Evolutionary conservation across 2,797 vertebrate genomes (phyloP), one percentile per base, ranked within the genome.

Genomic region (Heteromormyrus szaboi): DNA sequence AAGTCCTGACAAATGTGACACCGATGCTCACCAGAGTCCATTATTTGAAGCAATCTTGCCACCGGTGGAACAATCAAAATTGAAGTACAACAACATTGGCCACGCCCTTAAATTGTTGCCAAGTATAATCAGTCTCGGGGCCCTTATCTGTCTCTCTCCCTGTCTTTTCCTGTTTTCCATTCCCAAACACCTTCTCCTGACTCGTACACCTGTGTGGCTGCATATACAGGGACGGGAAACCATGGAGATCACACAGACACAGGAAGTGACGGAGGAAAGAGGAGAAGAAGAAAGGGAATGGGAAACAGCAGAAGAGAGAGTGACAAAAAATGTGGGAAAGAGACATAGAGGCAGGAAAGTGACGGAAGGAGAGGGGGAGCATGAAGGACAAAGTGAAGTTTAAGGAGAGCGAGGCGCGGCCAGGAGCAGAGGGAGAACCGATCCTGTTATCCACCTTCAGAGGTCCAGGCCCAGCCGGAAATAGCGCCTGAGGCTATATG

Each of bases 1-100:
- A 86, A 65, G 59, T 76, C 9, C 37, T 41, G 41, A 59, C 12
- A 89, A 86, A 59, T 41, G 14, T 29, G 7, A 59, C 12, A 46
- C 7, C 14, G 3, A 56, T 8, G 85, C 22, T 87, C 84, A 79
- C 85, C 85, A 17, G n/a, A 25, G 3, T 29, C 29, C 85, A 51
- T 59, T 1, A 1, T 53, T 54, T 29, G 12, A 56, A 59, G 33
- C 33, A 17, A 19, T 89, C 41, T 44, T 37, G 62, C 33, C 62
- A 62, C 59, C n/a, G 68, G 83, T 41, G 50, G 84, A 65, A 56
- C 62, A 44, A 85, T 41, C 11, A 41, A 83, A 76, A 76, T 79
- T 90, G 54, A 85, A 85, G 5, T 85, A 89, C 76, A 90, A 50
- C 83, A 87, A 89, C 37, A 86, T 6, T 85, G 33, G 65, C 41